These are phyloP conservation scores for Rhingia campestris DNA, from an alignment of 2,888 invertebrate species.

Conservation along the genomic window DNA sequence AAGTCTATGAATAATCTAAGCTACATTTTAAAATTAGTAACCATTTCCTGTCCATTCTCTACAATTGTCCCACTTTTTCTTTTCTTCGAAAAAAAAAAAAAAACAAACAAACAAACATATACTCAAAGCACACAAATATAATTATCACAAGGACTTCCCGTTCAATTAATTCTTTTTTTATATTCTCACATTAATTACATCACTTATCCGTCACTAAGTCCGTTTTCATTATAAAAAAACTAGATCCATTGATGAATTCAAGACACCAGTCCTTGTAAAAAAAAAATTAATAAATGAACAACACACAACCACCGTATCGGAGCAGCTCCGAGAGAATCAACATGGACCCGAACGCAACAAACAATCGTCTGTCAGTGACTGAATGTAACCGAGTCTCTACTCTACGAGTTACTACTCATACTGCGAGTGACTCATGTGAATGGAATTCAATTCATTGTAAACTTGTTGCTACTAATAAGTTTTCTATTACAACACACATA, in stretches of 20 bases:
- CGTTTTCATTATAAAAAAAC: conserved; percentile 43
- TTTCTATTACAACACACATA: conserved; percentile 72
- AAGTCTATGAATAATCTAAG: conserved; percentile 21
- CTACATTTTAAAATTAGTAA: conserved; percentile 49
- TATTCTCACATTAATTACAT: conserved; percentile 23
- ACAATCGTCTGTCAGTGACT: conserved; percentile 72
- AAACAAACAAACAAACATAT: too few species aligned
- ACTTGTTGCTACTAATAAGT: conserved; percentile 72
- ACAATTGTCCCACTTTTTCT: conserved; percentile 34
- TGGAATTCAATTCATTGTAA: conserved; percentile 76
- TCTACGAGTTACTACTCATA: conserved; percentile 57
- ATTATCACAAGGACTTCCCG: conserved; percentile 33
- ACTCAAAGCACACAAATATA: not conserved
- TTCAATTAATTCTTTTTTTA: not conserved
- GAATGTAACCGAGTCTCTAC: conserved; percentile 69
- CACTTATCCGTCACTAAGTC: conserved; percentile 32
- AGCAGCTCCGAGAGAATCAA: conserved; percentile 42
- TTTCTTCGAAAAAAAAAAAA: not conserved
- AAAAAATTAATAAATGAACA: conserved; percentile 19
- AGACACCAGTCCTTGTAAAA: conserved; percentile 48
- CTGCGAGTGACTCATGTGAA: conserved; percentile 73
- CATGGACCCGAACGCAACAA: conserved; percentile 67
- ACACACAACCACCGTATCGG: conserved; percentile 20
- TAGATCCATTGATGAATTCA: conserved; percentile 62
- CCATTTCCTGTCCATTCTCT: conserved; percentile 53